These are phyloP conservation scores for Helicorthomorpha holstii DNA, from an alignment of 1,140 invertebrate species.

Conservation along the genomic window DNA sequence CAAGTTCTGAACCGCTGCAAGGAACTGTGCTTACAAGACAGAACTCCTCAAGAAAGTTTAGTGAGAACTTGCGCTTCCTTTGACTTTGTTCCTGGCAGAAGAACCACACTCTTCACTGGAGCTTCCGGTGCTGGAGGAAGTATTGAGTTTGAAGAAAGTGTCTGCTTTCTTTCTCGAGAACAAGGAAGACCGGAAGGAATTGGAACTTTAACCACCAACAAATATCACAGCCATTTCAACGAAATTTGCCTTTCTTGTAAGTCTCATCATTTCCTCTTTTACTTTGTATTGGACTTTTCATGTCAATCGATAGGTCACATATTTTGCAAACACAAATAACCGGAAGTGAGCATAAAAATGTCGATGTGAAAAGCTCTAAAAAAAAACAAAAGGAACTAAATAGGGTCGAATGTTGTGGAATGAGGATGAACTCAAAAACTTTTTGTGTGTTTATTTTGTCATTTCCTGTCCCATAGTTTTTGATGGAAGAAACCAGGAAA, in stretches of 20 bases:
- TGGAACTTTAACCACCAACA: slow-evolving; percentile 62
- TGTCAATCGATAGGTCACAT: not conserved
- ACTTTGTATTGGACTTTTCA: slow-evolving; percentile 1
- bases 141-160: slow-evolving; percentile 73
- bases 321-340: no score
- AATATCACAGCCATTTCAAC: slow-evolving; percentile 70
- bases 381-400: no score
- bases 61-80: slow-evolving; percentile 65
- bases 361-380: no score
- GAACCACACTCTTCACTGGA: slow-evolving; percentile 29
- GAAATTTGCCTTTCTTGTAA: slow-evolving; percentile 77
- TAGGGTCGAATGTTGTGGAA: no score
- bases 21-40: slow-evolving; percentile 62
- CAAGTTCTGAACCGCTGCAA: slow-evolving; percentile 65
- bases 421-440: no score
- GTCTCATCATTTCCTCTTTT: slow-evolving; percentile 16
- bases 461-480: no score
- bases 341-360: no score
- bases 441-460: no score
- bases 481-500: no score
- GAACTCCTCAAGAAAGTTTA: slow-evolving; percentile 57
- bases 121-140: slow-evolving; percentile 22
- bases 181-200: slow-evolving; percentile 68
- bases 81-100: slow-evolving; percentile 71
- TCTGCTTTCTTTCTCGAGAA: slow-evolving; percentile 69